A percentile compares a stretch with the other conserved stretches of the same genome.
Conservation (phyloP, 2,113 vertebrate genomes). For the Hiodon tergisus region DNA sequence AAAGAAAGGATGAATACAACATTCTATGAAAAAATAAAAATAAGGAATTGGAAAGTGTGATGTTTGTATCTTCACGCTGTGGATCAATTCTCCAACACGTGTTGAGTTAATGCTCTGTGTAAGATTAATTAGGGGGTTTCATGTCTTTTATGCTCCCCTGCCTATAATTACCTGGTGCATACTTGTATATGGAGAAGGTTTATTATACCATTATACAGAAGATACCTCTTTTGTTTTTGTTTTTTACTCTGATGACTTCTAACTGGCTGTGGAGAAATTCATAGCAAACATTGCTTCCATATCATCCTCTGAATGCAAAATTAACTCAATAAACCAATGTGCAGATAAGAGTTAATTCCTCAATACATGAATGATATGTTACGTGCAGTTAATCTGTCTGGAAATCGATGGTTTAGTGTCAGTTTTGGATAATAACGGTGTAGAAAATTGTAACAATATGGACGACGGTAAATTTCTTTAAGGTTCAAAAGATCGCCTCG, state of each 20-base stretch:
- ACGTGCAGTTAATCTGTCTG: constrained; percentile 66
- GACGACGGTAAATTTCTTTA: constrained; percentile 67
- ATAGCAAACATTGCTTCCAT: constrained; percentile 70
- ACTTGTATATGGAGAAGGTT: too few species aligned
- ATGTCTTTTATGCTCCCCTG: too few species aligned
- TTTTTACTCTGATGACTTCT: too few species aligned
- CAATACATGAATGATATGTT: constrained; percentile 75
- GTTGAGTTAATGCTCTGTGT: too few species aligned
- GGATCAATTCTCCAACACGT: too few species aligned
- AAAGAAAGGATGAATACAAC: too few species aligned
- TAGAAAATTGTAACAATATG: constrained; percentile 67
- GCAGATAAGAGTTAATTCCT: constrained; percentile 68
- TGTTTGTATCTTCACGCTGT: too few species aligned
- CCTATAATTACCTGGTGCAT: too few species aligned
- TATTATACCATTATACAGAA: too few species aligned
- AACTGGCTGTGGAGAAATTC: constrained; percentile 48
- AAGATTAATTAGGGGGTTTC: too few species aligned
- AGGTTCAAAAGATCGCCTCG: constrained; percentile 76
- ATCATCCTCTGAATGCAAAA: constrained; percentile 61
- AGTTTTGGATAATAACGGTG: constrained; percentile 77
- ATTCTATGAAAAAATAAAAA: background rate
- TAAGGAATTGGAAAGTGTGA: background rate
- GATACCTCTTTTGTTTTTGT: background rate
- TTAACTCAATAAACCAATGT: constrained; percentile 69
- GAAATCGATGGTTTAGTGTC: constrained; percentile 73